phyloP scores from a whole-genome alignment of 1,140 invertebrate species.

The Aphelenchoides besseyi region DNA sequence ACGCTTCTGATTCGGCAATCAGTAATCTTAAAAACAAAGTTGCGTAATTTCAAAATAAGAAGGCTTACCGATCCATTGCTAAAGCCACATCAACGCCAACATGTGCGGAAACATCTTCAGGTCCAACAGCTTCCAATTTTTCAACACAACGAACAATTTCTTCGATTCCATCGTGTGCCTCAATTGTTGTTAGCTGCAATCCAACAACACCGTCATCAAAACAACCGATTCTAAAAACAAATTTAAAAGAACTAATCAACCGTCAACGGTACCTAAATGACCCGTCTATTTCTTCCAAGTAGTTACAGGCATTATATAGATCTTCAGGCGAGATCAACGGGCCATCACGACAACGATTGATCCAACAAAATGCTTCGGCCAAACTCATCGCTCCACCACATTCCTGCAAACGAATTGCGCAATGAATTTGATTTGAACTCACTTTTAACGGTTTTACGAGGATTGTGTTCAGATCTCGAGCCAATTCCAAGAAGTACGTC shows the following conservation, averaged over 20 bases:
- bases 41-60: background rate
- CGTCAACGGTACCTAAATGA: constrained; percentile 32
- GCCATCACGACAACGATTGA: constrained; percentile 73
- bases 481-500: constrained; percentile 80
- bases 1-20: background rate
- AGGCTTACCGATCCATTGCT: constrained; percentile 4
- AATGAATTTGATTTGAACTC: constrained; percentile 38
- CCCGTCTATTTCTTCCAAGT: constrained; percentile 61
- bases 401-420: constrained; percentile 46
- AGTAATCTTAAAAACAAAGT: constrained; percentile 5
- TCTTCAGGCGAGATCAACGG: constrained; percentile 67
- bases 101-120: background rate
- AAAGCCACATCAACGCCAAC: background rate
- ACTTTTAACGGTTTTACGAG: constrained; percentile 78
- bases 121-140: background rate
- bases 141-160: background rate
- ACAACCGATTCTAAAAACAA: background rate
- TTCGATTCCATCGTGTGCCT: background rate
- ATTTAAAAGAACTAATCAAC: background rate
- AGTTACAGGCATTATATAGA: constrained; percentile 65
- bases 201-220: background rate
- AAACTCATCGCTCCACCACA: constrained; percentile 83
- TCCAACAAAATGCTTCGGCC: constrained; percentile 89
- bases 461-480: constrained; percentile 79
- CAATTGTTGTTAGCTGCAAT: background rate